These are phyloP conservation scores for Ursus arctos DNA, from an alignment of 2,113 vertebrate genomes.

Conservation along the genomic window DNA sequence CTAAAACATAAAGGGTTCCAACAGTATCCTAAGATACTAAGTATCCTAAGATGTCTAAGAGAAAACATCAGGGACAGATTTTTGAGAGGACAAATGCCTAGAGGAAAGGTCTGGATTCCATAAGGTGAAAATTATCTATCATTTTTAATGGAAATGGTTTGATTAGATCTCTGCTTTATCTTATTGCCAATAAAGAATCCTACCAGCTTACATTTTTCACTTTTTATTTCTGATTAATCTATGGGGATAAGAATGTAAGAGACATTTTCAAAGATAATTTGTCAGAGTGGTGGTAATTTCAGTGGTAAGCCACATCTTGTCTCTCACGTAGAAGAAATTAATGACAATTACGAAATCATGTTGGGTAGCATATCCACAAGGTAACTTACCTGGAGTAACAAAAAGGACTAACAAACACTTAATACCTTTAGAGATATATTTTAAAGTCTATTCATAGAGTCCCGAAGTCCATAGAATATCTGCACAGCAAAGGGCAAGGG, in stretches of 20 bases:
- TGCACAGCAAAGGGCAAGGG: background rate
- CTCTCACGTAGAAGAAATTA: background rate
- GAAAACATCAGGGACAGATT: background rate
- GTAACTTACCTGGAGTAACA: background rate
- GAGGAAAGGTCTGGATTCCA: background rate
- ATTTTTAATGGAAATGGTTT: conserved; percentile 9
- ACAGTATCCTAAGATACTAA: background rate
- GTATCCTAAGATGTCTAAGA: background rate
- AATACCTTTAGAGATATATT: background rate
- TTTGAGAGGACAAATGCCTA: background rate
- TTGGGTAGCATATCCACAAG: background rate
- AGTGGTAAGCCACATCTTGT: background rate
- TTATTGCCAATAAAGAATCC: background rate
- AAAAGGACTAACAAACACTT: background rate
- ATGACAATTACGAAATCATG: background rate
- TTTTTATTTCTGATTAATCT: background rate
- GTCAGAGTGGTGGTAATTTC: background rate
- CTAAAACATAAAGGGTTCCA: background rate
- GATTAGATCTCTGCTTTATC: background rate
- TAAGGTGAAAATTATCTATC: background rate
- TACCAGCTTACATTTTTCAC: background rate
- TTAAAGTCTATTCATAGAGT: background rate
- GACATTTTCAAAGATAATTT: background rate
- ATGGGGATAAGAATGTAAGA: background rate
- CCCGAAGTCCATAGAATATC: background rate